Evolutionary conservation across 2,888 invertebrate genomes (phyloP).

Genomic region (Heliconius cydno): DNA sequence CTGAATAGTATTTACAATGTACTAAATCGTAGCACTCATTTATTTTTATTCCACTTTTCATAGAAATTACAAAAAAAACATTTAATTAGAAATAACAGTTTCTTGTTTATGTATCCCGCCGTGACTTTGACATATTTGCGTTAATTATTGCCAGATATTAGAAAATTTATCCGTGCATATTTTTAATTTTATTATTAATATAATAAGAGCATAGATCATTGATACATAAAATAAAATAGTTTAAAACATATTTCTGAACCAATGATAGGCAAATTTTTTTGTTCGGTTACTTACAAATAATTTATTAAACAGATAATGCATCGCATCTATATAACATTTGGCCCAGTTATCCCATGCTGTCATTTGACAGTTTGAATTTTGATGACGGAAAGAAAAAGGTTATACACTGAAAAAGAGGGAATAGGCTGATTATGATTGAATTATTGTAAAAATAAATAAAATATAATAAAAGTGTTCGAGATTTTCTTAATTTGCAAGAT

Average conservation of each 20-base stretch:
- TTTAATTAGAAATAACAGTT: conserved; percentile 13
- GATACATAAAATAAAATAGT: neutral
- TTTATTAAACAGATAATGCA: conserved; percentile 6
- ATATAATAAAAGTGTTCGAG: conserved; percentile 41
- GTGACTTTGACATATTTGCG: conserved; percentile 27
- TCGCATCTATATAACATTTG: conserved; percentile 17
- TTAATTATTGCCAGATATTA: neutral
- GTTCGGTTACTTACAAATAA: neutral
- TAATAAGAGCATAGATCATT: neutral
- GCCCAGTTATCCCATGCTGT: conserved; percentile 62
- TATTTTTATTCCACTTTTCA: neutral
- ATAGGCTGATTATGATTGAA: conserved; percentile 72
- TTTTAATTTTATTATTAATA: neutral
- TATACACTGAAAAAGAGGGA: conserved; percentile 79
- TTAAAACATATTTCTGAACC: neutral
- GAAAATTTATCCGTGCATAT: neutral
- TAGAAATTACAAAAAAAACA: neutral
- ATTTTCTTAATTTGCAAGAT: conserved; percentile 40
- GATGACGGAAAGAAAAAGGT: conserved; percentile 83
- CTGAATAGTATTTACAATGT: neutral
- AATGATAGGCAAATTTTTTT: neutral
- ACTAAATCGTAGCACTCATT: neutral
- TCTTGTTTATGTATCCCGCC: conserved; percentile 33
- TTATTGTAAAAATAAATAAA: conserved; percentile 57
- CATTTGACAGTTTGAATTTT: conserved; percentile 81